A percentile compares a stretch with the other conserved stretches of the same genome.
These are phyloP conservation scores for Xenotilapia leptura DNA, from an alignment of 2,113 vertebrate species.

Conservation along the genomic window DNA sequence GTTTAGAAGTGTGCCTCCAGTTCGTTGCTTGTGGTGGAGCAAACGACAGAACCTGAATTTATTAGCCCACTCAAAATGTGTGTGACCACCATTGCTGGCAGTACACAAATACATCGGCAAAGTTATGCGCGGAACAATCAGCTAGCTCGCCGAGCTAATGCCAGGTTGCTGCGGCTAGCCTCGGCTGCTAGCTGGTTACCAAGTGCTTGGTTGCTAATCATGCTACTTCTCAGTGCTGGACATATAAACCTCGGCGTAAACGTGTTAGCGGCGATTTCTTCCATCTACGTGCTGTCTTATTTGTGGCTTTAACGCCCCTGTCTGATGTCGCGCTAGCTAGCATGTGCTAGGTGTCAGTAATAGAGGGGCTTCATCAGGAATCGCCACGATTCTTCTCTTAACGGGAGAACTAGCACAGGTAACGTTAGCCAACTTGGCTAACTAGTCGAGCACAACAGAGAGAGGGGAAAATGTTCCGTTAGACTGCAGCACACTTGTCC, in stretches of 20 bases:
- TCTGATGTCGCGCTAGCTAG: background rate
- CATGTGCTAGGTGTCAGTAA: background rate
- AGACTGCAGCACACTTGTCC: background rate
- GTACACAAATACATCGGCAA: conserved; percentile 45
- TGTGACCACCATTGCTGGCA: background rate
- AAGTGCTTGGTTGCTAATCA: background rate
- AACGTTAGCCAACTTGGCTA: conserved; percentile 43
- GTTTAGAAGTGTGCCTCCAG: conserved; percentile 23
- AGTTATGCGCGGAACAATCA: conserved; percentile 70
- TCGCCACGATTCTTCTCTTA: conserved; percentile 24
- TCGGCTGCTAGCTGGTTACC: conserved; percentile 20
- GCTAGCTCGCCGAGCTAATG: conserved; percentile 56
- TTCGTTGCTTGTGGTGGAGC: background rate
- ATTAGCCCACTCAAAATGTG: background rate
- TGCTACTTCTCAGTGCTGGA: background rate
- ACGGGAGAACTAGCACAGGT: conserved; percentile 7
- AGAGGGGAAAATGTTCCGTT: background rate
- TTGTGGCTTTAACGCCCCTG: background rate
- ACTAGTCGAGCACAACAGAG: conserved; percentile 9
- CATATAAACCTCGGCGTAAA: background rate
- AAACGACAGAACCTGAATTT: background rate
- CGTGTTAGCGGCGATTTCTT: background rate
- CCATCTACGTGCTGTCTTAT: background rate
- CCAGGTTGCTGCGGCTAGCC: conserved; percentile 18
- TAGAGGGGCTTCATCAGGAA: background rate